Evolutionary conservation across 2,888 invertebrate species (phyloP), one percentile per base, ranked within the genome.

Genomic region (Tolmerus cingulatus): DNA sequence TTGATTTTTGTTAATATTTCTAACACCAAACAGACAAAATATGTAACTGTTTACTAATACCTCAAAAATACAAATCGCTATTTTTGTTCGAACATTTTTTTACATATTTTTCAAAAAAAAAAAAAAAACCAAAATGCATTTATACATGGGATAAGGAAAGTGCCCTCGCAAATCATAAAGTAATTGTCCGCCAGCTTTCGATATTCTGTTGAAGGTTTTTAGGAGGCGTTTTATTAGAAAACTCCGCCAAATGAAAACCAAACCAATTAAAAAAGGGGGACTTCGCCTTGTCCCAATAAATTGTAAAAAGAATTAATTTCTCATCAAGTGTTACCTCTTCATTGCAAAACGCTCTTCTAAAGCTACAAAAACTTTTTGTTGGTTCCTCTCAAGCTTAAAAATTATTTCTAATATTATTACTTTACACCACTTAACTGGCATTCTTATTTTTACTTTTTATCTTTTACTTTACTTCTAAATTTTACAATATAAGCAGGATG

Each of bases 61-160:
- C 37, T 37, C 30, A 86, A 74, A 66, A 78, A 7, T 78, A 79
- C 46, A 79, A 87, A 9, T 76, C 51, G 77, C 55, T 77, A 37
- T 51, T 66, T 66, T 66, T 66, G 27, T 66, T 14, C 12, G 7
- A 76, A 76, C 16, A 74, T 27, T 76, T 27, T 37, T 37, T 76
- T 37, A 40, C n/a, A 66, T 40, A 74, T 66, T 37, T 57, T 66
- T 12, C 0, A 43, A 74, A 85, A 19, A 55, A 55, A 77, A 16
- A 74, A 76, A 43, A 74, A 85, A 19, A 55, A 55, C 55, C 30
- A 74, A 76, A 23, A 77, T 76, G 40, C 34, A 87, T 57, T 37
- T 57, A 86, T 30, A 95, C 94, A 95, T 95, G 95, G 95, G 95
- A 95, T 95, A 95, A 95, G 95, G 95, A 95, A 95, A 95, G 94